A percentile compares a stretch with the other conserved stretches of the same genome.
Evolutionary conservation across 2,797 vertebrate genomes (phyloP).

Genomic region (Balearica regulorum): DNA sequence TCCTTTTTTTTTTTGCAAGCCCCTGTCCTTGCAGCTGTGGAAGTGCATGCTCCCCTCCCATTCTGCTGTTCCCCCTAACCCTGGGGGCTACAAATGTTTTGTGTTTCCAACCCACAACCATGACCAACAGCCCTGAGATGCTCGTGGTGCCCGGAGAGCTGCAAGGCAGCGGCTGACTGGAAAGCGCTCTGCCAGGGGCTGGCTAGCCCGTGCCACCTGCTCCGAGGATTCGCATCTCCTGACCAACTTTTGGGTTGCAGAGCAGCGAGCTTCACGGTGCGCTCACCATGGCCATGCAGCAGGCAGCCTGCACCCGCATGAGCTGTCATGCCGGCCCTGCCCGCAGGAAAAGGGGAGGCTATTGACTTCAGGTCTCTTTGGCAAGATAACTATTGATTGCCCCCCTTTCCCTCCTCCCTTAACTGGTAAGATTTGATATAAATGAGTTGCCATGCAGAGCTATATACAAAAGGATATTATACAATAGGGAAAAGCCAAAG

Average conservation of each 20-base stretch:
- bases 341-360: background rate
- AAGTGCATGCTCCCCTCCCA: rapidly evolving
- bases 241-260: rapidly evolving
- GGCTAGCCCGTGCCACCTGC: background rate
- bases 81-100: background rate
- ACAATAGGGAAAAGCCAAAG: background rate
- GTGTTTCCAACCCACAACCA: background rate
- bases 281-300: background rate
- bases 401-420: background rate
- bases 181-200: background rate
- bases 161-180: background rate
- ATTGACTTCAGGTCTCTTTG: background rate
- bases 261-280: background rate
- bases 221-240: background rate
- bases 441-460: conserved; percentile 1
- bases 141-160: background rate
- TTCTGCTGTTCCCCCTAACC: background rate
- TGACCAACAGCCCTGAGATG: rapidly evolving
- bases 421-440: background rate
- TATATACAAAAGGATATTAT: background rate
- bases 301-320: rapidly evolving
- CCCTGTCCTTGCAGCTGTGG: background rate
- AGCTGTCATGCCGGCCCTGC: background rate
- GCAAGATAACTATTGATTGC: background rate
- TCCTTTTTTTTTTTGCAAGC: background rate